Base-by-base conservation (phyloP, 1,140 invertebrate genomes). In the Tetragnatha versicolor region DNA sequence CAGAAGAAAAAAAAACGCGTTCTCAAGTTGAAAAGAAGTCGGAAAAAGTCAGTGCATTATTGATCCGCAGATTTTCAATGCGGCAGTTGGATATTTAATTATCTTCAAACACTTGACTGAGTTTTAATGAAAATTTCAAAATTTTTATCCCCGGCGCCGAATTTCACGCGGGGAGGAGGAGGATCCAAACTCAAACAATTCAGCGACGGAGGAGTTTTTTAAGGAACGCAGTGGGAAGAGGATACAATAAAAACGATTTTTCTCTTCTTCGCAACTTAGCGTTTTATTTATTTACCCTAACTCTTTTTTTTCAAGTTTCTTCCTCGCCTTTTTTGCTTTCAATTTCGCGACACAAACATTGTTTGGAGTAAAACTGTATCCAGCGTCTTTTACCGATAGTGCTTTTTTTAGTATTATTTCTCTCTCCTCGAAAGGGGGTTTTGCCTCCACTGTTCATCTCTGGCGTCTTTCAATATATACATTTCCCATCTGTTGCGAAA, bases 61-160 rank as follows among this genome's bases (percentile, higher is more conserved):
- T n/a, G n/a, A n/a, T n/a, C n/a, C n/a, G n/a, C 29, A 33, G 17
- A 65, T 35, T 66, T 60, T 53, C 25, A 47, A 47, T 31, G 25
- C 39, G 39, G 27, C 76, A 79, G 49, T 66, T 79, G 60, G 76
- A 60, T 79, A 79, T 79, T 79, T 79, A 79, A 79, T 69, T 79
- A 79, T 79, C 63, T 79, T 61, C 65, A 58, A 68, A 79, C 76
- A 79, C 76, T 79, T 79, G 63, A 69, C 49, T 79, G 76, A 47
- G 42, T 69, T 79, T 79, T 79, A 79, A 79, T 79, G 76, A 79
- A 79, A 79, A 60, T 77, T 77, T 66, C 51, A 51, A 75, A 75
- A 63, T 77, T 77, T 42, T 37, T 42, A 29, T 22, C 66, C 42
- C 22, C 42, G n/a, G n/a, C n/a, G n/a, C 20, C 29, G 2, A 39